Percentiles rank a stretch among this genome's conserved stretches.
phyloP scores from a whole-genome alignment of 2,113 vertebrate species.

The Reinhardtius hippoglossoides region DNA sequence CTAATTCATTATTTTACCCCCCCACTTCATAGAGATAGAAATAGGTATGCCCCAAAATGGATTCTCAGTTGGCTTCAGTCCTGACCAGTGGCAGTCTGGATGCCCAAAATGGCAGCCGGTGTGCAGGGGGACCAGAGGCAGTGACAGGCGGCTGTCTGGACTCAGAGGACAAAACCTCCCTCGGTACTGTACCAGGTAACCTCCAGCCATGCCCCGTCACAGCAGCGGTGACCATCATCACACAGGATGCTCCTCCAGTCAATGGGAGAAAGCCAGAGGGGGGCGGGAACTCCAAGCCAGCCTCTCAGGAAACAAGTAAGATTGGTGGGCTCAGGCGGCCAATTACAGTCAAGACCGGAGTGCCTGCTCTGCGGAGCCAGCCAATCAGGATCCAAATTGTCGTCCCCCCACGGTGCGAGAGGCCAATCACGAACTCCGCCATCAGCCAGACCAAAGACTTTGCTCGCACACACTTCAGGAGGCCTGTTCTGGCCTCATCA shows the following conservation, averaged over 20 bases:
- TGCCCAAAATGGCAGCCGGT: slow-evolving; percentile 75
- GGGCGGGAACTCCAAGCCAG: slow-evolving; percentile 68
- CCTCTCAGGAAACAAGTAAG: slow-evolving; percentile 67
- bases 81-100: slow-evolving; percentile 77
- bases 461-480: slow-evolving; percentile 35
- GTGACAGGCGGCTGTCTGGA: slow-evolving; percentile 52
- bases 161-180: slow-evolving; percentile 47
- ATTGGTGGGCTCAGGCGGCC: slow-evolving; percentile 67
- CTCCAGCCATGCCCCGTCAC: slow-evolving; percentile 52
- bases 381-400: slow-evolving; percentile 79
- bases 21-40: slow-evolving; percentile 56
- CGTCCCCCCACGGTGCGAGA: slow-evolving; percentile 67
- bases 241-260: slow-evolving; percentile 67
- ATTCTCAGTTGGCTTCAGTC: slow-evolving; percentile 79
- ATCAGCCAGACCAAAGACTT: slow-evolving; percentile 75
- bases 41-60: slow-evolving; percentile 81
- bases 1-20: slow-evolving; percentile 15
- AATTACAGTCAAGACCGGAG: slow-evolving; percentile 74
- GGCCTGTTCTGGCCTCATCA: slow-evolving; percentile 41
- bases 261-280: slow-evolving; percentile 70
- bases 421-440: slow-evolving; percentile 65
- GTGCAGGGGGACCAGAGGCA: slow-evolving; percentile 61
- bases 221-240: slow-evolving; percentile 64
- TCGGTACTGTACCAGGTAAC: slow-evolving; percentile 66
- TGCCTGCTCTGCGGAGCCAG: slow-evolving; percentile 67